These are phyloP conservation scores for Zosterops lateralis DNA, from an alignment of 2,113 vertebrate species.

Conservation along the genomic window DNA sequence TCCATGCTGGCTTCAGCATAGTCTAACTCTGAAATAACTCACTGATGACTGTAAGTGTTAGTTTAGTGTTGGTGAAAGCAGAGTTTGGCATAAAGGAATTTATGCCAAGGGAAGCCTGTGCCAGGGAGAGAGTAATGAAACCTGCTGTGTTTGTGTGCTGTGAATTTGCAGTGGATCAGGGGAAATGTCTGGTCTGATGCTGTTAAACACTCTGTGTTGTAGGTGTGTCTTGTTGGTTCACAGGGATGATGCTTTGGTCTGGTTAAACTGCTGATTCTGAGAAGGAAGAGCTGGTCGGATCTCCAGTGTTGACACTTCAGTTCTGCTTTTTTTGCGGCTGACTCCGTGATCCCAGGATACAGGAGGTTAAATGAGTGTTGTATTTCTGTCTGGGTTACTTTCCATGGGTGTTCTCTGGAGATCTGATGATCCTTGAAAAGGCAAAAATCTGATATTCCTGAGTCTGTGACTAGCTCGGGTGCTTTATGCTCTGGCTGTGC, in stretches of 20 bases:
- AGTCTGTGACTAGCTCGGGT: not conserved
- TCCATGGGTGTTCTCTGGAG: not conserved
- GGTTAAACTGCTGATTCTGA: not conserved
- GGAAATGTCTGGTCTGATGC: not conserved
- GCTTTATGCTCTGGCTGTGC: not conserved
- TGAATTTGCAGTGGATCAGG: not conserved
- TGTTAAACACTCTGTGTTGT: not conserved
- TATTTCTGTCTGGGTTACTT: not conserved
- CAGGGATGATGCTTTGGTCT: not conserved
- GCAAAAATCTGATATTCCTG: not conserved
- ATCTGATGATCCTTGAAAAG: not conserved
- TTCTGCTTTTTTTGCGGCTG: not conserved
- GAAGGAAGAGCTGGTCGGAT: not conserved
- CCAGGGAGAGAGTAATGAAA: not conserved
- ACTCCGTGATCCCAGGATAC: not conserved
- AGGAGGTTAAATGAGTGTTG: not conserved
- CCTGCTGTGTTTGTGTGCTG: not conserved
- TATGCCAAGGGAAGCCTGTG: not conserved
- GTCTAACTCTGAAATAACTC: not conserved
- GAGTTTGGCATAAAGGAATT: not conserved
- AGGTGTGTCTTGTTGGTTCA: not conserved
- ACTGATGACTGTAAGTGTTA: not conserved
- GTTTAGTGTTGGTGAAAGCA: not conserved
- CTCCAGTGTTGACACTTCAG: not conserved
- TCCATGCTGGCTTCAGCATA: not conserved